Evolutionary conservation across 2,113 vertebrate species (phyloP).

Genomic region (Tinamus guttatus): DNA sequence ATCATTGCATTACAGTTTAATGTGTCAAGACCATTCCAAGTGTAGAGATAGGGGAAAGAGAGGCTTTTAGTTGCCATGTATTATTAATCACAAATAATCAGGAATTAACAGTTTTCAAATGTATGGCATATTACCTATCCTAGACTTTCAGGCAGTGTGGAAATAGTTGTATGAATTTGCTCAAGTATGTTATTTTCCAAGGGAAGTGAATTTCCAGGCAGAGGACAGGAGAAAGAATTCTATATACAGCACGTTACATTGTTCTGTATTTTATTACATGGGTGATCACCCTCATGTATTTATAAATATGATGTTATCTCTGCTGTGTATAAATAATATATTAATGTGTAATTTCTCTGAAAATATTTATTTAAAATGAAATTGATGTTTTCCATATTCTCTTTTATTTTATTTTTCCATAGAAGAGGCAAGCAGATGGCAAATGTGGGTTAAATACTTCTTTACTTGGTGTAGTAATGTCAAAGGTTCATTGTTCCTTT

Average conservation of each 20-base stretch:
- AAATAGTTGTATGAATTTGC: background rate
- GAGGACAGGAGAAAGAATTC: background rate
- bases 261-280: background rate
- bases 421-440: background rate
- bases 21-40: background rate
- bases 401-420: background rate
- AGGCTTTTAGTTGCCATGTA: background rate
- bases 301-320: background rate
- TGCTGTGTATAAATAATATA: background rate
- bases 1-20: background rate
- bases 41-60: background rate
- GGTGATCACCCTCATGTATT: background rate
- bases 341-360: background rate
- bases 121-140: background rate
- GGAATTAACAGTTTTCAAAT: background rate
- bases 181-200: background rate
- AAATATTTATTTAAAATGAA: background rate
- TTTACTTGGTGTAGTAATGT: background rate
- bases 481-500: slow-evolving; percentile 9
- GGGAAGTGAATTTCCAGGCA: background rate
- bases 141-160: background rate
- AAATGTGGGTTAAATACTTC: background rate
- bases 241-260: background rate
- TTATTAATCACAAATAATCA: background rate
- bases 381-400: fast-evolving